A percentile compares a stretch with the other conserved stretches of the same genome.
phyloP scores from a whole-genome alignment of 2,113 vertebrate species.

The Emydura subglobosa region DNA sequence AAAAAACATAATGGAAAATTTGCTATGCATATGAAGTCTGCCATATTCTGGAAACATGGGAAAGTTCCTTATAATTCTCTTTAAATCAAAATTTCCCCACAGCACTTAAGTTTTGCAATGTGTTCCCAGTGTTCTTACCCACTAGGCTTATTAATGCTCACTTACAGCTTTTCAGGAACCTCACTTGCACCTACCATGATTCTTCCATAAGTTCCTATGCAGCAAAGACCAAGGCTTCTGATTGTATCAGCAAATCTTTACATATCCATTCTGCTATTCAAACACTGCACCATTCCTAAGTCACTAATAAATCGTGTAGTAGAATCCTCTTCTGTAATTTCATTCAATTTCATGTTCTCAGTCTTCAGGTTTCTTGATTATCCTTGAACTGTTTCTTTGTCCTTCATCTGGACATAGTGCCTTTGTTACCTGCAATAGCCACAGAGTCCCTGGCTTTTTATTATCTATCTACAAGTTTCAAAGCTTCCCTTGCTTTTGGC shows the following conservation, averaged over 20 bases:
- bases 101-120: neutral
- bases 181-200: accelerated
- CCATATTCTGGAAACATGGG: constrained; percentile 3
- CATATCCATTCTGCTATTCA: neutral
- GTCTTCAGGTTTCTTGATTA: constrained; percentile 8
- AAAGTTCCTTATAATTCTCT: neutral
- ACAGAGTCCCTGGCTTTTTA: constrained; percentile 56
- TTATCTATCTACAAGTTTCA: constrained; percentile 66
- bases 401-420: constrained; percentile 14
- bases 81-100: neutral
- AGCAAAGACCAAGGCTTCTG: neutral
- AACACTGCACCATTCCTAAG: neutral
- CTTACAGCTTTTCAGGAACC: neutral
- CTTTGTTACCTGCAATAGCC: constrained; percentile 52
- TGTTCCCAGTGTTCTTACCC: constrained; percentile 30
- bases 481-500: constrained; percentile 60
- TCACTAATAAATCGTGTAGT: accelerated
- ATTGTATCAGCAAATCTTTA: no score
- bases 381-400: neutral
- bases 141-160: neutral
- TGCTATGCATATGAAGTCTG: neutral
- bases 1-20: neutral
- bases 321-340: neutral
- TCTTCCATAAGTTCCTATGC: neutral
- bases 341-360: neutral